Base-by-base conservation (phyloP, 1,140 invertebrate species). In the Leptoteleia sp. region DNA sequence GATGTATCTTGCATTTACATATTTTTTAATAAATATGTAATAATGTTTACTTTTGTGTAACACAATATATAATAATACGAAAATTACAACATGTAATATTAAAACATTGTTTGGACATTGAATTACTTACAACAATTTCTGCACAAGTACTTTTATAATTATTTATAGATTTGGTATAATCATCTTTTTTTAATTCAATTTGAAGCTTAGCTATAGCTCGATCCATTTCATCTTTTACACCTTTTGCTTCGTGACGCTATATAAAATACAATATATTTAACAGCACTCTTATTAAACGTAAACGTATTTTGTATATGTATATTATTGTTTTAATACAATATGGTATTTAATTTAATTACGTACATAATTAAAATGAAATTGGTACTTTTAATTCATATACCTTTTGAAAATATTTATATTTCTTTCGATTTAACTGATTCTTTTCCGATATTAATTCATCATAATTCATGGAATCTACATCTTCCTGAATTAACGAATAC, bases 121-220 rank as follows among this genome's bases (percentile, higher is more conserved):
- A 50, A 40, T 13, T 48, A 47, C 16, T 90, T 8, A 94, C 90
- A 59, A 88, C 81, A 9, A 92, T 73, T 83, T 94, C 91, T 17
- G 91, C 91, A 88, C 90, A 62, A 91, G 91, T 16, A 87, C 85
- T 59, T 88, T 91, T 70, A 92, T 64, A 94, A 61, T 92, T 91
- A 11, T 90, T 89, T 6, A 92, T 88, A n/a, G 93, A 91, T 79
- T 93, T 89, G 84, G 91, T 92, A 47, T 91, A 92, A 67, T 90
- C 86, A 0, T 90, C 88, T 64, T 91, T 91, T 13, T 90, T 90
- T 3, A 95, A 83, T 85, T 94, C 93, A 2, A 77, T 64, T 72
- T 90, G 89, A 17, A 90, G 81, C 55, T 90, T 85, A 17, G 82
- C 82, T 0, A 94, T 87, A 73, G 85, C 71, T 81, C 85, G 89